Base-by-base conservation (phyloP, 1,140 invertebrate genomes). In the Drosophila navojoa region DNA sequence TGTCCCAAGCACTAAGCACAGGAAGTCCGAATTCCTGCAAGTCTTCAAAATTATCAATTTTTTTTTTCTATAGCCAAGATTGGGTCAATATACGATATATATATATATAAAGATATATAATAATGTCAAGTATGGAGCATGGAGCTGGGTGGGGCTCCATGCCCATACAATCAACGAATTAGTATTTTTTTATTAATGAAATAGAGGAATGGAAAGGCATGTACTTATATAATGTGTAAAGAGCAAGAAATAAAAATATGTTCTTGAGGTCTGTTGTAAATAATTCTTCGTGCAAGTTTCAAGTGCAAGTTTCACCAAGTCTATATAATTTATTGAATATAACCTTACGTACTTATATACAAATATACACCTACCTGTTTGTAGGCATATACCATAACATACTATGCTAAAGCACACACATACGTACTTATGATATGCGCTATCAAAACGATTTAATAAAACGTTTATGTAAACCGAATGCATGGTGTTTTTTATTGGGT, bases 311-410 rank as follows among this genome's bases (percentile, higher is more conserved):
- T 68, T 38, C 35, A 38, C 35, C 35, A 38, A 38, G 75, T 74
- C 63, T 63, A 87, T 71, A 89, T 89, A 89, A 87, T 87, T 89
- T 89, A 87, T 87, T 86, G 53, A 75, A 81, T 71, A 58, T 40
- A 71, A 73, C 57, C 49, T 44, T 42, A 42, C 66, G 47, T 53
- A 49, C 64, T 50, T 57, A 16, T 49, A 49, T 25, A 59, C 64
- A 27, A 35, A 49, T 40, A 40, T 11, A 13, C 10, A 25, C n/a
- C 35, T 19, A 32, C 42, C n/a, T 44, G 42, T 44, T 5, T 5
- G 42, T 44, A 27, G 40, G 40, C 42, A 38, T 49, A 49, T 16
- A 29, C 19, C 15, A 19, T 49, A 61, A 66, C 42, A 54, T 53
- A 67, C 35, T 38, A 38, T 11, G 35, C 35, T 25, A 13, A 25